Evolutionary conservation across 1,140 invertebrate genomes (phyloP).

Genomic region (Hesperophylax magnus): DNA sequence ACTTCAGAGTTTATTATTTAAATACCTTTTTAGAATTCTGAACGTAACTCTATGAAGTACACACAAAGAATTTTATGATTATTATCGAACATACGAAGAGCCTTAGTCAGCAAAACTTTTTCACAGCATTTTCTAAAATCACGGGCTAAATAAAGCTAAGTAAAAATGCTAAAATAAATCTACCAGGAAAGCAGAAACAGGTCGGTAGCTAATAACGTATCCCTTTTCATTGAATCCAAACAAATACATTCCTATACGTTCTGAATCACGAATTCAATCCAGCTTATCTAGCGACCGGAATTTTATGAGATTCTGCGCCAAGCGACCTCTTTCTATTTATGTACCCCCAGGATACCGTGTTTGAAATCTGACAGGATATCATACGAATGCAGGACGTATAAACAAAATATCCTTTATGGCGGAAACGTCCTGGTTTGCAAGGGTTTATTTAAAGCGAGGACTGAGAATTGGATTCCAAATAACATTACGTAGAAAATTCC

Average conservation of each 20-base stretch:
- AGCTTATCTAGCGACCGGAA: slow-evolving; percentile 10
- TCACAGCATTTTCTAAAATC: too few relatives aligned
- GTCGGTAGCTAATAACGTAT: background rate
- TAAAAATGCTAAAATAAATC: slow-evolving; percentile 8
- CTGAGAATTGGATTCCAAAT: too few relatives aligned
- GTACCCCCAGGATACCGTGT: slow-evolving; percentile 8
- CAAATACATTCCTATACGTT: slow-evolving; percentile 15
- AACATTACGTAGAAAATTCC: too few relatives aligned
- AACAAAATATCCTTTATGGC: slow-evolving; percentile 4
- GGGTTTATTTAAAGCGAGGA: too few relatives aligned
- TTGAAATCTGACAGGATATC: slow-evolving; percentile 23
- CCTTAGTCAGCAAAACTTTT: too few relatives aligned
- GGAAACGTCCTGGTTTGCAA: too few relatives aligned
- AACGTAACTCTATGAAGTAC: too few relatives aligned
- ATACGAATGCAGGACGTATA: slow-evolving; percentile 22
- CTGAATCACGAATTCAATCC: slow-evolving; percentile 21
- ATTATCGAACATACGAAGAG: too few relatives aligned
- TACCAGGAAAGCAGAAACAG: background rate
- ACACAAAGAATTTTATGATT: too few relatives aligned
- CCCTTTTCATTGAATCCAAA: slow-evolving; percentile 1
- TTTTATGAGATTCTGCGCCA: slow-evolving; percentile 30
- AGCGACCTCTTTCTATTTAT: slow-evolving; percentile 30
- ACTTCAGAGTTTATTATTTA: too few relatives aligned
- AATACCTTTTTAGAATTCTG: too few relatives aligned
- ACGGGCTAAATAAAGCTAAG: background rate